Evolutionary conservation across 2,888 invertebrate genomes (phyloP), one percentile per base, ranked within the genome.

Genomic region (Chaitophorus viminalis): DNA sequence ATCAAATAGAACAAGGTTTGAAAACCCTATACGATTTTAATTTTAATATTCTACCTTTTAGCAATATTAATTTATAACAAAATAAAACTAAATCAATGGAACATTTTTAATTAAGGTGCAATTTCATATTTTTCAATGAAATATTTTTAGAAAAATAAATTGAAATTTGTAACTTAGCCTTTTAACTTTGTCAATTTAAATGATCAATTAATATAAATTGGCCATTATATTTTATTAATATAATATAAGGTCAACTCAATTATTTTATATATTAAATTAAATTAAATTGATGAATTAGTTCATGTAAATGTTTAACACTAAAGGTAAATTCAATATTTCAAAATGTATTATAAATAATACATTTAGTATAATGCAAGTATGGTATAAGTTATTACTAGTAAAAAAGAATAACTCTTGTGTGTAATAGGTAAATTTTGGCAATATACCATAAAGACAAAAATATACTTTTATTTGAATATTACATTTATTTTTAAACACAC

Each of bases 391-490:
- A 65, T 65, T 36, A 36, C 17, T n/a, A n/a, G 29, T 29, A 25
- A 29, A 81, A 29, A 31, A 81, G 46, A 70, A 70, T 46, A 78
- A 60, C 33, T 78, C 33, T 31, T 25, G 11, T 78, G 3, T n/a
- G 46, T 70, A 39, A 79, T 68, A 81, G 25, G 68, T 81, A 21
- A 81, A 81, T 8, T 82, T 82, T 83, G 83, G 83, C 83, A 83
- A 60, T 75, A 74, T 60, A 83, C 83, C 74, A 83, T 60, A 75
- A 74, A 74, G 82, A 75, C 60, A 75, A 60, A 84, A 84, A 84
- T 84, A 84, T 75, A 83, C 21, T 75, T 84, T 74, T 84, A 83
- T 84, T 76, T 65, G 8, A 31, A 84, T 75, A 75, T 39, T 84
- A 25, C 60, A 39, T 76, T 76, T 75, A 84, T 82, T 72, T 82